Percentiles rank a stretch among this genome's conserved stretches.
Evolutionary conservation across 1,140 invertebrate genomes (phyloP).

Genomic region (Vanessa tameamea): DNA sequence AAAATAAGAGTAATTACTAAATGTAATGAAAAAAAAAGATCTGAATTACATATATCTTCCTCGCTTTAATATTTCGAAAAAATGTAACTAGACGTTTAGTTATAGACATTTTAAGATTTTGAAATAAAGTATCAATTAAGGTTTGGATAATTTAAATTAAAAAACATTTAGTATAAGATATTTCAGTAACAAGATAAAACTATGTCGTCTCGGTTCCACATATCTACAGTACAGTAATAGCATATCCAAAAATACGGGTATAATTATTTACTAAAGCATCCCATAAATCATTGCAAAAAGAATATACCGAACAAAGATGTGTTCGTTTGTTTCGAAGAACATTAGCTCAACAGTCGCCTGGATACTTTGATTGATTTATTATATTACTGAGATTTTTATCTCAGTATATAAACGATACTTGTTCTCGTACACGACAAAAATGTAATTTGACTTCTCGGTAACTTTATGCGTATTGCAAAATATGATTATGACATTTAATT

Average conservation of each 20-base stretch:
- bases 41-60: too few species aligned
- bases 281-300: conserved; percentile 2
- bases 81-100: too few species aligned
- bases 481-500: not conserved
- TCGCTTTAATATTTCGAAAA: too few species aligned
- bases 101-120: not conserved
- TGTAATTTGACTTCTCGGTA: too few species aligned
- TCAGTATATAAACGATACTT: not conserved
- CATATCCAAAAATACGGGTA: not conserved
- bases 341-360: conserved; percentile 4
- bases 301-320: not conserved
- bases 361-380: conserved; percentile 5
- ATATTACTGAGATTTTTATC: not conserved
- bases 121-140: not conserved
- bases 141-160: too few species aligned
- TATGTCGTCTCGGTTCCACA: too few species aligned
- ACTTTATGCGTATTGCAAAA: not conserved
- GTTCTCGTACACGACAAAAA: too few species aligned
- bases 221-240: too few species aligned
- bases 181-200: too few species aligned
- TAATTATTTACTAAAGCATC: not conserved
- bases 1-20: too few species aligned
- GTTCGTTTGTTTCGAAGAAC: conserved; percentile 2
- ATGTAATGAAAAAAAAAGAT: too few species aligned
- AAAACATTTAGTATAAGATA: too few species aligned